Base-by-base conservation (phyloP, 92 coral and sea anemone species). In the Scolanthus callimorphus region DNA sequence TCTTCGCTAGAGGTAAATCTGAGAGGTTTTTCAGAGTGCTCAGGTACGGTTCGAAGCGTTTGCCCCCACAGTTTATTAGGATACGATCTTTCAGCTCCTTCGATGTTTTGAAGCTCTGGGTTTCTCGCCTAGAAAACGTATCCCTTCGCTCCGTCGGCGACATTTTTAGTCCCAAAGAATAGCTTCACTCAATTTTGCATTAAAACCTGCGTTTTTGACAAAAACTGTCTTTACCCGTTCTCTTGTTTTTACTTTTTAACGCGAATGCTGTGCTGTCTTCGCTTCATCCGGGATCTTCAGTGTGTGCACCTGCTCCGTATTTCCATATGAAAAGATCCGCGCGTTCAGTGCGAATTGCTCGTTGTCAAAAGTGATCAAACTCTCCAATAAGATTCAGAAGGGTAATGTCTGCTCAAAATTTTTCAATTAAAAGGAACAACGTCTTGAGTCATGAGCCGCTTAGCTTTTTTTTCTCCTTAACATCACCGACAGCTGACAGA, bases 1-100 rank as follows among this genome's bases (percentile, higher is more conserved):
- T 89, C 59, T 75, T 79, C 3, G 82, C 76, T n/a, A 94, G 81
- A 1, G 97, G 99, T 20, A 90, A 77, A 57, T 94, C 96, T 12
- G 99, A 90, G 3, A 89, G 79, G 59, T 94, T 83, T 53, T 62
- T 80, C 6, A 94, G 71, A 10, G 99, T 94, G 30, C 95, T 94
- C 2, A 89, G 59, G 64, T 94, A 94, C 0, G 99, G 96, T 44
- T 94, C 94, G 47, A 89, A 90, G 0, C 73, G 63, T 50, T 84
- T 90, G 0, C 99, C 99, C 2, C 99, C 99, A 37, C 92, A 91
- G 63, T 94, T 94, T 6, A 88, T 74, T 20, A 84, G 37, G 4
- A 88, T 79, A 1, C 96, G 69, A 51, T 88, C 90, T 31, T 55
- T 51, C 15, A 78, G 34, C 12, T 88, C 90, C 52, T 69, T 83